Evolutionary conservation across 2,797 vertebrate genomes (phyloP).

Genomic region (Babyrousa celebensis): DNA sequence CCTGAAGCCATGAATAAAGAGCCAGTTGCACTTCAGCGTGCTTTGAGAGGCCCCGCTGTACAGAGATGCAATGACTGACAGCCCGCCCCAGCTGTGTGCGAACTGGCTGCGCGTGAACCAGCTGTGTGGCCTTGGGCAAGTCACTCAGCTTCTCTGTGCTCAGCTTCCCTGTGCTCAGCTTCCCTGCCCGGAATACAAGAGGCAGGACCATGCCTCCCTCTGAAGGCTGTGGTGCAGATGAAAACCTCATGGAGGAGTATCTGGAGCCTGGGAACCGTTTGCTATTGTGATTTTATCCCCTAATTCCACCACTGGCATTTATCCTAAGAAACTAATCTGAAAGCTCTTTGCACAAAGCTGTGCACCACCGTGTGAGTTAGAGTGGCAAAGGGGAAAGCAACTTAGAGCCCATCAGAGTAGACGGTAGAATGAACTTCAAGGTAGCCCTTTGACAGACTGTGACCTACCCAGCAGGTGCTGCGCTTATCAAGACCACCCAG

Average conservation of each 20-base stretch:
- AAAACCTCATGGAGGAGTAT: background rate
- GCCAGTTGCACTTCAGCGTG: background rate
- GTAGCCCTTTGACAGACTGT: background rate
- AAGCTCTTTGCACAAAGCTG: background rate
- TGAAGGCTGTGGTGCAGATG: too few species aligned
- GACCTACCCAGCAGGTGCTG: background rate
- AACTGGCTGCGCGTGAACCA: background rate
- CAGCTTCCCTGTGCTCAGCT: too few species aligned
- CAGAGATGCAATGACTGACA: background rate
- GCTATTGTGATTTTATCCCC: background rate
- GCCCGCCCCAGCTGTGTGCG: too few species aligned
- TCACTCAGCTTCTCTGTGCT: background rate
- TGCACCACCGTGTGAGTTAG: background rate
- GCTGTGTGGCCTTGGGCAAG: background rate
- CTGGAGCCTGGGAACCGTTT: background rate
- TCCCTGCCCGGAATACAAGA: rapidly evolving
- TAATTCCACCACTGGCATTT: background rate
- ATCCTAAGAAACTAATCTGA: background rate
- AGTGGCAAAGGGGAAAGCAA: background rate
- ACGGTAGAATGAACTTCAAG: background rate
- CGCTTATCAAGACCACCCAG: background rate
- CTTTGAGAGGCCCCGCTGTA: too few species aligned
- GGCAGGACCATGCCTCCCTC: background rate
- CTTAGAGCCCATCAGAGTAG: background rate
- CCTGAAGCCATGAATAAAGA: background rate